A percentile compares a stretch with the other conserved stretches of the same genome.
Conservation (phyloP, 2,113 vertebrate species). For the Aegotheles bennettii region DNA sequence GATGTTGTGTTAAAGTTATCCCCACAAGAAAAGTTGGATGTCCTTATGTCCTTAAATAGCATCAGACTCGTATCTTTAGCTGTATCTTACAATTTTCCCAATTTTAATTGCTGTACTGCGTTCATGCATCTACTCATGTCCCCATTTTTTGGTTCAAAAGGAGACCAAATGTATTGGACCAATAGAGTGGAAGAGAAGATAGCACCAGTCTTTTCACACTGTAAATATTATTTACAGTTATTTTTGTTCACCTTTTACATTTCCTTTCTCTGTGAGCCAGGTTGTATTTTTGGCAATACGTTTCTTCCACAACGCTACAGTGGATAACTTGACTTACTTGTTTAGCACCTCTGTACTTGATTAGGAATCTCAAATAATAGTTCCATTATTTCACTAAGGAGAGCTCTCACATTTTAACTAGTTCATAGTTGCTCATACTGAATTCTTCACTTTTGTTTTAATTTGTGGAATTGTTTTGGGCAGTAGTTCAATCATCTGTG, state of each 20-base stretch:
- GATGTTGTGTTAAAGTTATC: background rate
- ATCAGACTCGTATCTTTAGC: background rate
- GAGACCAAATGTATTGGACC: background rate
- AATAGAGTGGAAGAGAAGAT: background rate
- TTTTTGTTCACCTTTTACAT: background rate
- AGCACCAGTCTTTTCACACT: background rate
- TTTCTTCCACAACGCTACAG: background rate
- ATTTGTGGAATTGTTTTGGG: background rate
- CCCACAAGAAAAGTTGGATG: background rate
- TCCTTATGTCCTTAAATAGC: background rate
- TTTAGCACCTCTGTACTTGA: background rate
- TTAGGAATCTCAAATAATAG: background rate
- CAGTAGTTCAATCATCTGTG: background rate
- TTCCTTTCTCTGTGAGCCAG: background rate
- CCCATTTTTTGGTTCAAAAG: background rate
- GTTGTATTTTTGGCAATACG: background rate
- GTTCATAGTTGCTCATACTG: background rate
- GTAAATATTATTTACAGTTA: background rate
- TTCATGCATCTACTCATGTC: background rate
- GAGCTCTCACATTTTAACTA: background rate
- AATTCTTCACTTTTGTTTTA: background rate
- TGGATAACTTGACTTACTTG: background rate
- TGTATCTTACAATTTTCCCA: background rate
- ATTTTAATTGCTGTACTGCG: background rate
- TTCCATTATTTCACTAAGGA: background rate